Base-by-base conservation (phyloP, 2,797 vertebrate species). In the Micropoecilia bifurca region DNA sequence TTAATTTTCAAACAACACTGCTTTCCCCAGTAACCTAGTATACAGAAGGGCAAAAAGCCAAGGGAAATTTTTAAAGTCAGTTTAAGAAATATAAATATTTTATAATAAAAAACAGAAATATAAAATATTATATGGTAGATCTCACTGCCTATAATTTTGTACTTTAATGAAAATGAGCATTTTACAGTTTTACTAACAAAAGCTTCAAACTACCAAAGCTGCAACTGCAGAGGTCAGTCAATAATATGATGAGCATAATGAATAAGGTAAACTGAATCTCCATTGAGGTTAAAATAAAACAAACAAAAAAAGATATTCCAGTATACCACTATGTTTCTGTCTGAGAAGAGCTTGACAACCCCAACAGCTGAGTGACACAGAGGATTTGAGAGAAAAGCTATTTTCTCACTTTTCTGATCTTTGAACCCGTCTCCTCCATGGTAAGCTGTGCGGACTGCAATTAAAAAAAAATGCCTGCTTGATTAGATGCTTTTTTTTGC, bases 401-500 rank as follows among this genome's bases (percentile, higher is more conserved):
- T 79, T 91, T 83, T 74, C 68, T 88, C 87, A 76, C 80, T 92
- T 90, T 89, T 59, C 73, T 88, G 87, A 92, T 88, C 79, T 92
- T 78, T 85, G 88, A 84, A 88, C 71, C 55, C 73, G 83, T 90
- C 20, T 7, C 63, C 85, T 93, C 92, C 85, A 84, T 59, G 83
- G 76, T 90, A 92, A 91, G 83, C 85, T 85, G 81, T 89, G 81
- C 84, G 85, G 95, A 94, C 92, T 87, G 76, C 95, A 96, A 96
- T 96, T 94, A 95, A 93, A 95, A 91, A 36, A 48, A 87, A 77
- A 68, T 33, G 36, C 78, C 80, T 85, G 77, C 90, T 92, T 95
- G 89, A 94, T 95, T 92, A 89, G 90, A 89, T 87, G 77, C 83
- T 28, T 92, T 94, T 92, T 94, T 94, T 95, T 92, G 88, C 93